Base-by-base conservation (phyloP, 2,113 vertebrate genomes). In the Malurus melanocephalus region DNA sequence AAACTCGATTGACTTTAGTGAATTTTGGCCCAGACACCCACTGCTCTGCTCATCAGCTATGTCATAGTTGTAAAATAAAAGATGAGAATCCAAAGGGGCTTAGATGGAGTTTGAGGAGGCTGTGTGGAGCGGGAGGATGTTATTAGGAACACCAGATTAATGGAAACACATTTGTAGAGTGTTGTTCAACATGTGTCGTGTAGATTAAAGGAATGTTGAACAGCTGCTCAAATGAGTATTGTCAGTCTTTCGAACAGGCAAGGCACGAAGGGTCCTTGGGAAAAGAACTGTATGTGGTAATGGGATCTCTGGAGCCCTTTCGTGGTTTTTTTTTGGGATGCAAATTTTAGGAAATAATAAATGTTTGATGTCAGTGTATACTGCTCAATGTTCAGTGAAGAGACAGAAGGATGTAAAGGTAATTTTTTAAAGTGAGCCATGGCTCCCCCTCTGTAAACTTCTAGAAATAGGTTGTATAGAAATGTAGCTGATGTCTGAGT, bases 361-460 rank as follows among this genome's bases (percentile, higher is more conserved):
- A 33, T 15, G 18, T 55, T 66, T 83, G n/a, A 21, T 84, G 24
- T 16, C 0, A 0, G 7, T 13, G 12, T 42, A 11, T 16, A 7
- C 13, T 51, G 30, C 7, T 55, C 35, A 18, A 2, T 20, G 8
- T 2, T 78, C 43, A 32, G 10, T 60, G 30, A 68, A 40, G 35
- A 52, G 52, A 66, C 4, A 79, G 38, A 64, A 48, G 53, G 22
- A 72, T 13, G 14, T 40, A 46, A 19, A 72, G 18, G 11, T 75
- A 27, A 49, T 9, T 14, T 52, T 74, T 42, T 18, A 24, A 89
- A 66, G 22, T 6, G 8, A 49, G 18, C 45, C 32, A 11, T 16
- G 27, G 9, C 12, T 85, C 19, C 9, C 10, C 38, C 23, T 59
- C 30, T 2, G 1, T 43, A 28, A 57, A 27, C 7, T 15, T 24